phyloP scores from a whole-genome alignment of 2,113 vertebrate species.

The Ia io region DNA sequence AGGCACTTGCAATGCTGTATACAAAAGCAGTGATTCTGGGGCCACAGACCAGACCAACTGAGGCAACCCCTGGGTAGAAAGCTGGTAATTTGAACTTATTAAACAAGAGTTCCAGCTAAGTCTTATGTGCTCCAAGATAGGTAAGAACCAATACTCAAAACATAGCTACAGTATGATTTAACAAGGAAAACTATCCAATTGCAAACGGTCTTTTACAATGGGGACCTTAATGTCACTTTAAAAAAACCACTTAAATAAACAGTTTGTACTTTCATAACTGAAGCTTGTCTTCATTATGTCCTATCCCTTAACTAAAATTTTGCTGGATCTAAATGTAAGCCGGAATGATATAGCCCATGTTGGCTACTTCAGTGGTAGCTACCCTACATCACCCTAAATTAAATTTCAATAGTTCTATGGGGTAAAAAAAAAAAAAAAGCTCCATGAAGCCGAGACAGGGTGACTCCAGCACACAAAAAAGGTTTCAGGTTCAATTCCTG shows the following conservation, averaged over 20 bases:
- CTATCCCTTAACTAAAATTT: neutral
- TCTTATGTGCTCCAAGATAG: neutral
- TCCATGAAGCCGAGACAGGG: neutral
- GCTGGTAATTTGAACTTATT: neutral
- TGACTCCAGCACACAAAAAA: neutral
- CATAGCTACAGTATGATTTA: neutral
- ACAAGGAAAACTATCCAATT: neutral
- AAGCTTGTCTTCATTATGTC: neutral
- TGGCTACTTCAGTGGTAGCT: neutral
- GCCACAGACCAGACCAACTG: neutral
- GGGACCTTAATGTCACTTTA: neutral
- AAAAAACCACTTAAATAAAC: neutral
- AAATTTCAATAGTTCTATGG: neutral
- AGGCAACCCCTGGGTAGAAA: neutral
- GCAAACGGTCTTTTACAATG: neutral
- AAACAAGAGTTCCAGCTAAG: neutral
- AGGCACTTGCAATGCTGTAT: neutral
- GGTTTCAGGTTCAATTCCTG: neutral
- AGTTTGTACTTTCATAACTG: neutral
- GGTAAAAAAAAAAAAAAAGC: neutral
- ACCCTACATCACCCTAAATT: neutral
- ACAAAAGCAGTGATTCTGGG: neutral
- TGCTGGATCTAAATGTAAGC: neutral
- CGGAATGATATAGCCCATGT: neutral
- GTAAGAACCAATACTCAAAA: neutral